Evolutionary conservation across 2,797 vertebrate genomes (phyloP).

Genomic region (Rhynchonycteris naso): DNA sequence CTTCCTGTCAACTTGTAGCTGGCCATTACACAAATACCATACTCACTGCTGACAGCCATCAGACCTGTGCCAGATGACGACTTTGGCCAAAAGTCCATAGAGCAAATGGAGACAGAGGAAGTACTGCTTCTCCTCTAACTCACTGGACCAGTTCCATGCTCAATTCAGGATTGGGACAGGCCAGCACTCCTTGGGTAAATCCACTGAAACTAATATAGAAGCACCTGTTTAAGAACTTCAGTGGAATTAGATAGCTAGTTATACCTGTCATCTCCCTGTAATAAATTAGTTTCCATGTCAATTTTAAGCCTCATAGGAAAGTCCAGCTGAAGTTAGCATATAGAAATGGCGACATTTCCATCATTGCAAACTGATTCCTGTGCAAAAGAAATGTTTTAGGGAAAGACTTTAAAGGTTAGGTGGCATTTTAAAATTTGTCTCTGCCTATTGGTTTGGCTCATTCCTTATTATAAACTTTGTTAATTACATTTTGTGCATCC

Average conservation of each 20-base stretch:
- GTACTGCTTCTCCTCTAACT: neutral
- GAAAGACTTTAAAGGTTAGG: neutral
- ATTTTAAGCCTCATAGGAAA: conserved; percentile 19
- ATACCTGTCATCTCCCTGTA: neutral
- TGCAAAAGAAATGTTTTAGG: neutral
- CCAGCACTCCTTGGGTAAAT: neutral
- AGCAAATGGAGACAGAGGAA: neutral
- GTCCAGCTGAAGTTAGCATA: neutral
- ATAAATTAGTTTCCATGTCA: conserved; percentile 10
- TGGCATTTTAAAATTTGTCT: conserved; percentile 44
- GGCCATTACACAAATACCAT: neutral
- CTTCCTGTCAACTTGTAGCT: neutral
- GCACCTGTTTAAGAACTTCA: neutral
- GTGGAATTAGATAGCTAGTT: neutral
- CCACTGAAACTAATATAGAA: neutral
- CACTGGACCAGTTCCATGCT: neutral
- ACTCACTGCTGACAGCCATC: neutral
- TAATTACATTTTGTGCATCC: conserved; percentile 61
- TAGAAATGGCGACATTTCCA: neutral
- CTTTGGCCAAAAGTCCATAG: neutral
- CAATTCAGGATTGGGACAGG: neutral
- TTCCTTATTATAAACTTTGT: conserved; percentile 56
- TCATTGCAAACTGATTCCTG: neutral
- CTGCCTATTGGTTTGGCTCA: conserved; percentile 27
- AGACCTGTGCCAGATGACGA: conserved; percentile 16